Percentiles rank a stretch among this genome's conserved stretches.
Conservation (phyloP, 2,797 vertebrate genomes). For the Labroides dimidiatus region DNA sequence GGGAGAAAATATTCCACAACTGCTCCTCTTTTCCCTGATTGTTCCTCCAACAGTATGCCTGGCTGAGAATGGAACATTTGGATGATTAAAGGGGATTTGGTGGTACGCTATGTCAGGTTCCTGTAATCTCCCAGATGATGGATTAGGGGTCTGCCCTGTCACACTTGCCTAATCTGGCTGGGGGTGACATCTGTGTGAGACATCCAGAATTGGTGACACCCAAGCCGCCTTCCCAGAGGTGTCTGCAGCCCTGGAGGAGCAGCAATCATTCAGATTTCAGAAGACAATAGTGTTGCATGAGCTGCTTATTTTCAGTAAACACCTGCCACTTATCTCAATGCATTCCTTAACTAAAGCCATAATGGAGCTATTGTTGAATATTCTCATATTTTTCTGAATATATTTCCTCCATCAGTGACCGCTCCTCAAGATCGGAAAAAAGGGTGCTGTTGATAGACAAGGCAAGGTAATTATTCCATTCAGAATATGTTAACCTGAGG, state of each 20-base stretch:
- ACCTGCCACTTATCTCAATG: conserved; percentile 42
- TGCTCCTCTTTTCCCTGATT: conserved; percentile 58
- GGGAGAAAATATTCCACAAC: conserved; percentile 57
- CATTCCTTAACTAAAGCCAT: conserved; percentile 34
- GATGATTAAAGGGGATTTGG: conserved; percentile 81
- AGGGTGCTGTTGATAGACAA: conserved; percentile 9
- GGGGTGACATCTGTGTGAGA: conserved; percentile 42
- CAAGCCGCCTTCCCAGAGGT: conserved; percentile 44
- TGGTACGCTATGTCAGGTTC: conserved; percentile 75
- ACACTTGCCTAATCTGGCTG: conserved; percentile 71
- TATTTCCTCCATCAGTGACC: conserved; percentile 42
- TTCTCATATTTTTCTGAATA: conserved; percentile 9
- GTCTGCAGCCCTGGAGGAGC: conserved; percentile 31
- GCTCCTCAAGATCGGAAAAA: conserved; percentile 34
- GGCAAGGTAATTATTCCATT: conserved; percentile 36
- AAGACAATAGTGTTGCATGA: conserved; percentile 41
- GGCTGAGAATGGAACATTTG: conserved; percentile 72
- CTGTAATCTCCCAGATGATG: conserved; percentile 80
- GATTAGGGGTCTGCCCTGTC: conserved; percentile 75
- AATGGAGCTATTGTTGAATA: conserved; percentile 33
- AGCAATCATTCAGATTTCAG: conserved; percentile 36
- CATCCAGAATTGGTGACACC: conserved; percentile 46
- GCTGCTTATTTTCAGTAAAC: conserved; percentile 35
- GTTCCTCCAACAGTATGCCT: conserved; percentile 57
- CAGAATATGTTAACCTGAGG: conserved; percentile 40